phyloP scores from a whole-genome alignment of 2,888 invertebrate genomes.

The Agrypnus murinus region DNA sequence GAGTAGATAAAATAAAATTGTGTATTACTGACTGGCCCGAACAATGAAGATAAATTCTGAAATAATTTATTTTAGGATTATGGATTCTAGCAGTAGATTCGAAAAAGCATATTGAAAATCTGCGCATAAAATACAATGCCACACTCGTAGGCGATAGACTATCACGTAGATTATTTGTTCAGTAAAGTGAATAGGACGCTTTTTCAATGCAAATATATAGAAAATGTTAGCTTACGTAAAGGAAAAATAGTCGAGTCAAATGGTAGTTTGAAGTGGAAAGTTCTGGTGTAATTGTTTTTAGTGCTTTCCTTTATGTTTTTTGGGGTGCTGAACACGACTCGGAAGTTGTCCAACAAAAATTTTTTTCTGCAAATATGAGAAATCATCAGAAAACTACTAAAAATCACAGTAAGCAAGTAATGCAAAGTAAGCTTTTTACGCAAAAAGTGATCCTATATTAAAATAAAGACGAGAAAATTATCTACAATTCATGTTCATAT shows the following conservation, averaged over 20 bases:
- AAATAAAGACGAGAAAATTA: background rate
- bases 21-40: no score
- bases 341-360: conserved; percentile 19
- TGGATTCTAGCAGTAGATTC: no score
- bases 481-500: background rate
- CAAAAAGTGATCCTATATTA: background rate
- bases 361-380: conserved; percentile 12
- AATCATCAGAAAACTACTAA: conserved; percentile 25
- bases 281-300: conserved; percentile 29
- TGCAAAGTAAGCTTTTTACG: background rate
- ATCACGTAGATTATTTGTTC: no score
- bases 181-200: no score
- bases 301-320: conserved; percentile 8
- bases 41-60: no score
- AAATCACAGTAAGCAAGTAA: background rate
- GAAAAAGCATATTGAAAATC: no score
- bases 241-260: conserved; percentile 25
- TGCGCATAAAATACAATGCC: no score
- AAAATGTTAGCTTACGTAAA: no score
- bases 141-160: no score
- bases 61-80: no score
- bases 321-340: conserved; percentile 22
- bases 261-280: conserved; percentile 15
- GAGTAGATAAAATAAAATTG: no score
- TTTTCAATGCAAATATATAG: no score